Percentiles rank a stretch among this genome's conserved stretches.
These are phyloP conservation scores for Cerceris ruficornis DNA, from an alignment of 2,888 invertebrate genomes.

Conservation along the genomic window DNA sequence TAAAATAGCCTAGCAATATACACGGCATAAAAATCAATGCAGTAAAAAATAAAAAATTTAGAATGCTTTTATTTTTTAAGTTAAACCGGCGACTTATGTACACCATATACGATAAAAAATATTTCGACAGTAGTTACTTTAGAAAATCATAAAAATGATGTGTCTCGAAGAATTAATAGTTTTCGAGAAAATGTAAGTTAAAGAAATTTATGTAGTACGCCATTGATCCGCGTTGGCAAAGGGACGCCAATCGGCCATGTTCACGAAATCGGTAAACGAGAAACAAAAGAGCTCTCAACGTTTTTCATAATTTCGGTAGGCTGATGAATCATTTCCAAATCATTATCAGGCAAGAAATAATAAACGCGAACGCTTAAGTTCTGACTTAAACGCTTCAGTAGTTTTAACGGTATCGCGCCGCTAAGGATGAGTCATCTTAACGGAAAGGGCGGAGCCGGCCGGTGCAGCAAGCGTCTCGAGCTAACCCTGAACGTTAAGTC, in stretches of 20 bases:
- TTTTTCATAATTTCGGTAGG: constrained; percentile 86
- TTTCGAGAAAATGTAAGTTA: background rate
- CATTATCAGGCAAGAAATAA: background rate
- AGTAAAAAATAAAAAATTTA: background rate
- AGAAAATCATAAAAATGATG: background rate
- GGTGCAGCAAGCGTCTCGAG: constrained; percentile 17
- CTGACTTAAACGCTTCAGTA: background rate
- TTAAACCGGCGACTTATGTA: background rate
- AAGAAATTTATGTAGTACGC: background rate
- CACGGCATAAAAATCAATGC: background rate
- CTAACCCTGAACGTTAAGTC: background rate
- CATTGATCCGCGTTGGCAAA: background rate
- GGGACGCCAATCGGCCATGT: background rate
- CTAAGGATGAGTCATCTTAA: constrained; percentile 9
- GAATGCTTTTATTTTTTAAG: background rate
- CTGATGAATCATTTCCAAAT: too few relatives aligned
- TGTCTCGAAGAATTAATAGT: background rate
- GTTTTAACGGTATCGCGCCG: constrained; percentile 8
- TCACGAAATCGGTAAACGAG: too few relatives aligned
- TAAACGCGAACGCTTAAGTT: background rate
- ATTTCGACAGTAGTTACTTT: background rate
- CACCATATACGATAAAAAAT: background rate
- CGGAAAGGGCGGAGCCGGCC: constrained; percentile 60
- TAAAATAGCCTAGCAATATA: background rate
- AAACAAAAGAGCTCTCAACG: background rate